These are phyloP conservation scores for Craterocephalus amniculus DNA, from an alignment of 2,797 vertebrate species.

Conservation along the genomic window DNA sequence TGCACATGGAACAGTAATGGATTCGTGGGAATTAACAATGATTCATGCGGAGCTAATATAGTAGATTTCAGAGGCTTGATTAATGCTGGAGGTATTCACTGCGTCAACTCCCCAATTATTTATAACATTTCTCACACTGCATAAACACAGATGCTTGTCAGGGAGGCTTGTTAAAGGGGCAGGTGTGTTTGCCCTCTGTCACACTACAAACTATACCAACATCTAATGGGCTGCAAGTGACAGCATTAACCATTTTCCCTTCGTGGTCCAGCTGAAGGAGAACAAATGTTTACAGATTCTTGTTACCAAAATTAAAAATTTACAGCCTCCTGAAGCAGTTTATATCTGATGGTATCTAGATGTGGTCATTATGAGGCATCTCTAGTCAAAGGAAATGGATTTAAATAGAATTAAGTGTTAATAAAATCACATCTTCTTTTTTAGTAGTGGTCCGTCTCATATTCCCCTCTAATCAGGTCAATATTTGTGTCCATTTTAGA, in stretches of 20 bases:
- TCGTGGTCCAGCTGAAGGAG: conserved; percentile 39
- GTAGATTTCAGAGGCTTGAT: conserved; percentile 75
- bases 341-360: conserved; percentile 7
- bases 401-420: conserved; percentile 6
- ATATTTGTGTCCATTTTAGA: not conserved
- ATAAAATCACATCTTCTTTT: not conserved
- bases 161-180: conserved; percentile 47
- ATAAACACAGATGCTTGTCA: conserved; percentile 69
- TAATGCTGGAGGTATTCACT: conserved; percentile 67
- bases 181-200: conserved; percentile 45
- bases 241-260: conserved; percentile 33
- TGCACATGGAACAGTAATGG: conserved; percentile 73
- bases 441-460: not conserved
- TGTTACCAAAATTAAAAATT: conserved; percentile 31
- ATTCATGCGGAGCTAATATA: conserved; percentile 76
- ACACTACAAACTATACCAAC: conserved; percentile 27
- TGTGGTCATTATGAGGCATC: conserved; percentile 1
- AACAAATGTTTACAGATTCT: conserved; percentile 14
- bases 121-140: conserved; percentile 72
- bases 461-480: not conserved
- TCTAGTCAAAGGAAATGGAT: not conserved
- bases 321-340: conserved; percentile 4
- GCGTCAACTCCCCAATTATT: conserved; percentile 67
- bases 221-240: conserved; percentile 56
- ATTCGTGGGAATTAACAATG: conserved; percentile 78